Evolutionary conservation across 2,113 vertebrate species (phyloP), one percentile per base, ranked within the genome.

Genomic region (Notothenia rossii): DNA sequence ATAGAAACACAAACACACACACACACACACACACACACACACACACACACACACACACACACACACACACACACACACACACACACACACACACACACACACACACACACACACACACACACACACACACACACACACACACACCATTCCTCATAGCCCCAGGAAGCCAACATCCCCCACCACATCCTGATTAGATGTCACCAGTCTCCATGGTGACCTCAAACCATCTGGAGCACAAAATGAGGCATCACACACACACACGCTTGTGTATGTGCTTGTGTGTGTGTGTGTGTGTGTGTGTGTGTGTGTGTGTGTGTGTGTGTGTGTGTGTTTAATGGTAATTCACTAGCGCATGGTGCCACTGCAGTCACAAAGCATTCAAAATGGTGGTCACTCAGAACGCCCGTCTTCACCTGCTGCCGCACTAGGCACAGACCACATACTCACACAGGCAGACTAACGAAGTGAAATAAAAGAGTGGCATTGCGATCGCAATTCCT

Each of bases 401-500:
- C 76, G 11, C 25, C 29, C 20, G 3, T 29, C 63, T 75, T 50
- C 73, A 81, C 79, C 73, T 77, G 50, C 71, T 29, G 25, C 29
- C 3, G 8, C 22, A 60, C 59, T 22, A 48, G 64, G 59, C 77
- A 11, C 9, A 5, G 8, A 58, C n/a, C 61, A 58, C 53, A 25
- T 53, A 25, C 2, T 46, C n/a, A 15, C 54, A 62, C 58, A 43
- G 55, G 18, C 61, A 62, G 40, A 58, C 53, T 73, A 73, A 80
- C 12, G 2, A 25, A 81, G 53, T 60, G 51, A 76, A 82, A 85
- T 85, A n/a, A n/a, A n/a, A n/a, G n/a, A 68, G 76, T 58, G 33
- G 68, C 33, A 22, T 64, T 33, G 17, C 3, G 5, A 61, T 63
- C 74, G 66, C 89, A 89, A 88, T 81, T 93, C 89, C n/a, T n/a